Base-by-base conservation (phyloP, 2,888 invertebrate species). In the Dromius quadrimaculatus region DNA sequence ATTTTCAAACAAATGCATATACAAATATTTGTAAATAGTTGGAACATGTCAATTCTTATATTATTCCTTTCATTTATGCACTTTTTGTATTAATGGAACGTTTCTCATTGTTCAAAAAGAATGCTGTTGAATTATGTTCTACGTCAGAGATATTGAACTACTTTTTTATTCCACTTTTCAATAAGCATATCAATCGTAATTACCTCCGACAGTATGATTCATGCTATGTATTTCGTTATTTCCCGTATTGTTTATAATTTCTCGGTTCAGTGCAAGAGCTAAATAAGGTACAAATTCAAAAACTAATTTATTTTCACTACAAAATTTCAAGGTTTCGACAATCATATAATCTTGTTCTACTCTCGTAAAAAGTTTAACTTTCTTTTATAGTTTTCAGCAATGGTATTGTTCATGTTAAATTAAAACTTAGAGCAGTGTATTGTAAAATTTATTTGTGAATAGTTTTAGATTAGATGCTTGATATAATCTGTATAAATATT, bases 381-480 rank as follows among this genome's bases (percentile, higher is more conserved):
- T 54, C 50, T 54, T 54, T 54, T 15, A 28, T 15, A 28, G 23
- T 15, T 13, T 23, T 41, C n/a, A n/a, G n/a, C n/a, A n/a, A n/a
- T 54, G 9, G 50, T 28, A 54, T 54, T 54, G 50, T 54, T 54
- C 50, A 54, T 28, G 23, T 28, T 54, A 23, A 54, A 54, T 54
- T 54, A 13, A 54, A 54, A 28, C 6, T 23, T 54, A 28, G 28
- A 54, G n/a, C n/a, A n/a, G n/a, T n/a, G n/a, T n/a, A n/a, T n/a
- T n/a, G n/a, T n/a, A n/a, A n/a, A n/a, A n/a, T n/a, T n/a, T n/a
- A n/a, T n/a, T n/a, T n/a, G n/a, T n/a, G n/a, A n/a, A n/a, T n/a
- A n/a, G n/a, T n/a, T n/a, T n/a, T n/a, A n/a, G n/a, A n/a, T n/a
- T n/a, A n/a, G n/a, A n/a, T n/a, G n/a, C n/a, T n/a, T n/a, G n/a